Base-by-base conservation (phyloP, 2,113 vertebrate species). In the Vulpes ferrilata region DNA sequence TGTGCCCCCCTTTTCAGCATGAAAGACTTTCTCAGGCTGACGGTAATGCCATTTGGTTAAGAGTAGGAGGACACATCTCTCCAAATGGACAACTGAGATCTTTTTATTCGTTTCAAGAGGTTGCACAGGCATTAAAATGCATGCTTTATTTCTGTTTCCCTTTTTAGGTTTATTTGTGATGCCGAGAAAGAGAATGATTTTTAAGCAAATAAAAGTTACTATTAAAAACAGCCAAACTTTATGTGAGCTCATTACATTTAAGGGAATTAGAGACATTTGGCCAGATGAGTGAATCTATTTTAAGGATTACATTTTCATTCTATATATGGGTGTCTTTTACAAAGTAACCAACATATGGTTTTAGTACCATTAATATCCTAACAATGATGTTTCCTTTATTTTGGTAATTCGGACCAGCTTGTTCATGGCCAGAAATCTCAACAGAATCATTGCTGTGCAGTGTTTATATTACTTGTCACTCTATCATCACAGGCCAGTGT, bases 311-410 rank as follows among this genome's bases (percentile, higher is more conserved):
- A 78, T 76, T 92, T 88, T 48, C 55, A 82, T 87, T n/a, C 55
- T 79, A 38, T 51, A 10, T 15, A 13, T 55, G 38, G 11, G 48
- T 84, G 0, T 59, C 38, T 27, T 92, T 90, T 92, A 73, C 71
- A 53, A 95, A 92, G 62, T 60, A 88, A 81, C 35, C 17, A 35
- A 6, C 25, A 16, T 81, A 69, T 1, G 2, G 20, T 79, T 95
- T 96, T 80, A 81, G 20, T 88, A 35, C 15, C 2, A 38, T 90
- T 96, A 88, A 92, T 90, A 85, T 53, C 25, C 15, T 48, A 60
- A 64, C 30, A 22, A 51, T 74, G 11, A 55, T 43, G 27, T 88
- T 64, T 88, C 80, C 22, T 57, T 59, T 73, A 11, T 93, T 85
- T 95, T 87, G 55, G 60, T 82, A 59, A 88, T 94, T 93, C 16